phyloP scores from a whole-genome alignment of 2,888 invertebrate genomes.

The Podabrus alpinus region DNA sequence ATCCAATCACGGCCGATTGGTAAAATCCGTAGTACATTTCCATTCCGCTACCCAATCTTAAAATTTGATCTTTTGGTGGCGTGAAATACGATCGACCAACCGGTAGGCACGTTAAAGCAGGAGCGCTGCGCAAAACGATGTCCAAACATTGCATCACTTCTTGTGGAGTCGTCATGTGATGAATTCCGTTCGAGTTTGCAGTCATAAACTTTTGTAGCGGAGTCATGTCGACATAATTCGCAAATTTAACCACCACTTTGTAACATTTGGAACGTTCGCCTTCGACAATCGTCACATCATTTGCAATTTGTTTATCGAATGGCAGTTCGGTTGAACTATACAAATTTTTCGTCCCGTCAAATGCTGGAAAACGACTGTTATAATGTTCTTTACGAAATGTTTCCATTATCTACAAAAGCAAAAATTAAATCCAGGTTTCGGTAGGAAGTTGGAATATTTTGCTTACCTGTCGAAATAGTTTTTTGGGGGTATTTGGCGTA shows the following conservation, averaged over 20 bases:
- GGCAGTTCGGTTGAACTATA: slow-evolving; percentile 60
- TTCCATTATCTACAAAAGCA: slow-evolving; percentile 45
- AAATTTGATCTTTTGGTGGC: slow-evolving; percentile 47
- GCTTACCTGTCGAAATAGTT: slow-evolving; percentile 55
- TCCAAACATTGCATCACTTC: slow-evolving; percentile 82
- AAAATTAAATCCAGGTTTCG: neutral
- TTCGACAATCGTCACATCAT: slow-evolving; percentile 14
- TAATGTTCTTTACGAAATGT: slow-evolving; percentile 45
- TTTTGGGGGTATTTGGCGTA: slow-evolving; percentile 72
- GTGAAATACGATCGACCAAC: slow-evolving; percentile 84
- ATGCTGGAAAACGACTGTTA: slow-evolving; percentile 62
- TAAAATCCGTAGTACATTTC: slow-evolving; percentile 94
- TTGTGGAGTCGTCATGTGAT: slow-evolving; percentile 54
- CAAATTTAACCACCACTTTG: slow-evolving; percentile 61
- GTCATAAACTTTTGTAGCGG: slow-evolving; percentile 41
- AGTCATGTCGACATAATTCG: slow-evolving; percentile 60
- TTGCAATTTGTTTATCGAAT: slow-evolving; percentile 46
- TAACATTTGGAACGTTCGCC: slow-evolving; percentile 44
- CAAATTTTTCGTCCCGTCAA: slow-evolving; percentile 73
- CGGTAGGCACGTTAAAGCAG: slow-evolving; percentile 57
- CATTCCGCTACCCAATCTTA: slow-evolving; percentile 75
- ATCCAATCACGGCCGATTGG: slow-evolving; percentile 89
- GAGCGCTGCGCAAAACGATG: slow-evolving; percentile 74
- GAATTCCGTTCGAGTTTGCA: slow-evolving; percentile 48
- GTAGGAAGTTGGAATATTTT: neutral